Evolutionary conservation across 2,797 vertebrate species (phyloP).

Genomic region (Echeneis naucrates): DNA sequence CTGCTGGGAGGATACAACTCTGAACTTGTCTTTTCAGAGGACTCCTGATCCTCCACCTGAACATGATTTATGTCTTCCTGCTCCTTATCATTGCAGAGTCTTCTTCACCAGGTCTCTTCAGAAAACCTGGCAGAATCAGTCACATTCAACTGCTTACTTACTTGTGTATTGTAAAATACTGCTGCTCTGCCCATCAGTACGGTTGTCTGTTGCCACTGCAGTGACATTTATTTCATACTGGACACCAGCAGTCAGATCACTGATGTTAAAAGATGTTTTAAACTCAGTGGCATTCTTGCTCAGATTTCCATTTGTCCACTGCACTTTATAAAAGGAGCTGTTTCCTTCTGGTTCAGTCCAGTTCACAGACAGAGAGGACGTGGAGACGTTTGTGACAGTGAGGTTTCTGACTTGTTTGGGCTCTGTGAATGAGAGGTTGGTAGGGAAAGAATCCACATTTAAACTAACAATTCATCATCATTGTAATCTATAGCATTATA

Average conservation of each 20-base stretch:
- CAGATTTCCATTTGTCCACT: not conserved
- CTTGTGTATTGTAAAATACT: conserved; percentile 9
- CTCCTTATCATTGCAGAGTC: not conserved
- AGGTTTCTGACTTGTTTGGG: conserved; percentile 10
- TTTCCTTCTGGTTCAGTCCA: conserved; percentile 53
- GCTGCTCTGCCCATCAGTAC: not conserved
- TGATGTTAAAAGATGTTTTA: not conserved
- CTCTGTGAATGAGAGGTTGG: conserved; percentile 25
- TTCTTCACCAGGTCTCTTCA: not conserved
- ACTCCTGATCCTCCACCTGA: too few species aligned
- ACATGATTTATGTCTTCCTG: not conserved
- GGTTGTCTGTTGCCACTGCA: conserved; percentile 2
- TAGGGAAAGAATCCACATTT: not conserved
- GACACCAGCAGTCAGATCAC: conserved; percentile 13
- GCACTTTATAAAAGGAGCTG: conserved; percentile 8
- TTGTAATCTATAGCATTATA: not conserved
- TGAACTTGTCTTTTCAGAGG: too few species aligned
- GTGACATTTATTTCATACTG: not conserved
- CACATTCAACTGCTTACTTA: conserved; percentile 17
- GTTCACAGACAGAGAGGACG: conserved; percentile 29
- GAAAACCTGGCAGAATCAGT: not conserved
- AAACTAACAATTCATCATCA: not conserved
- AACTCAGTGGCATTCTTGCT: fast-evolving
- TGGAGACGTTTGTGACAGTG: not conserved
- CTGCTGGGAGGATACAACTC: too few species aligned